Evolutionary conservation across 2,113 vertebrate species (phyloP).

Genomic region (Sphyrna mokarran): DNA sequence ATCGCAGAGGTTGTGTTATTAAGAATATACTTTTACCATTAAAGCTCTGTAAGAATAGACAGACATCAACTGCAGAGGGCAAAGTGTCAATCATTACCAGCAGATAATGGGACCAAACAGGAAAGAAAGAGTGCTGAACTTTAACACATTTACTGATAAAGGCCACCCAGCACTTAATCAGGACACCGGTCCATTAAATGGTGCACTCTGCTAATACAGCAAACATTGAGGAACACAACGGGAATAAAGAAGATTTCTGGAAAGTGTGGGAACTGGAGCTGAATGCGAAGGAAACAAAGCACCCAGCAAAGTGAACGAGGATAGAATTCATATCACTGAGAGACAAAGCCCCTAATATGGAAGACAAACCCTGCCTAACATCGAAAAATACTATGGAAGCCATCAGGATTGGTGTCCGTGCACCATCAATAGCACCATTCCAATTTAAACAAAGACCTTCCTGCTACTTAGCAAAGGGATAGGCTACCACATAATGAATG

Average conservation of each 20-base stretch:
- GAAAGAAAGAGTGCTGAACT: background rate
- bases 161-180: background rate
- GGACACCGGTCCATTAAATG: background rate
- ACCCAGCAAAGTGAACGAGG: background rate
- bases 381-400: background rate
- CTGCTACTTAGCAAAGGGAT: background rate
- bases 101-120: background rate
- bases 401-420: background rate
- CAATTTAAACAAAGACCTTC: background rate
- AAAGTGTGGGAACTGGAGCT: background rate
- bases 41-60: background rate
- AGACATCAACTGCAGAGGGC: background rate
- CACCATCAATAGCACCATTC: background rate
- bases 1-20: background rate
- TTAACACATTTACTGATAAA: background rate
- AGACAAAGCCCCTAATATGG: background rate
- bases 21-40: background rate
- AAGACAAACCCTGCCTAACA: background rate
- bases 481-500: background rate
- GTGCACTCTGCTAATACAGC: background rate
- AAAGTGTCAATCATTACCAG: background rate
- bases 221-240: background rate
- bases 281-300: background rate
- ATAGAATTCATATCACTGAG: background rate
- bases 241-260: background rate